Evolutionary conservation across 2,888 invertebrate species (phyloP).

Genomic region (Acrobasis repandana): DNA sequence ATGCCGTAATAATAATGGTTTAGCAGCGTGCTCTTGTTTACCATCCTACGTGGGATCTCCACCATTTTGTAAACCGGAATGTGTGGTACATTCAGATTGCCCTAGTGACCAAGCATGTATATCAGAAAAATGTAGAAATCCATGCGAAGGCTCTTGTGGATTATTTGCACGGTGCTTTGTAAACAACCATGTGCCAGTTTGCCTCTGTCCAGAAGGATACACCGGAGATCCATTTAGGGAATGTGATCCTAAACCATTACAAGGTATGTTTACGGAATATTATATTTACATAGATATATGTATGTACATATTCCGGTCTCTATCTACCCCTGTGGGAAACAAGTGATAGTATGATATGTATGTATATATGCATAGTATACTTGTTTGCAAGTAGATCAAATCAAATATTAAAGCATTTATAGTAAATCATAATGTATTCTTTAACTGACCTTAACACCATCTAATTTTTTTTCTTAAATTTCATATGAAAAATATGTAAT

Average conservation of each 20-base stretch:
- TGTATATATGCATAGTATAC: no score
- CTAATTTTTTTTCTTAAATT: no score
- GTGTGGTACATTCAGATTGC: constrained; percentile 86
- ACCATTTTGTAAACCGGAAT: constrained; percentile 85
- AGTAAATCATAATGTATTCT: no score
- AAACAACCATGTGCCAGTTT: constrained; percentile 88
- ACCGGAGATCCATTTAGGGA: constrained; percentile 88
- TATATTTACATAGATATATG: no score
- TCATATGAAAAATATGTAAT: no score
- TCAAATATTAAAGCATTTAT: no score
- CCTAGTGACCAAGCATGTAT: constrained; percentile 85
- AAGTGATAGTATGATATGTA: no score
- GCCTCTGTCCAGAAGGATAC: constrained; percentile 85
- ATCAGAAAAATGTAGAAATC: constrained; percentile 86
- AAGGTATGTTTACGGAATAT: constrained; percentile 48
- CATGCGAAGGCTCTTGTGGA: constrained; percentile 87
- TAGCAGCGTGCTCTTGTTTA: constrained; percentile 88
- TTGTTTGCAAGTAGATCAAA: no score
- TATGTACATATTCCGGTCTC: no score
- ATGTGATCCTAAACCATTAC: constrained; percentile 80
- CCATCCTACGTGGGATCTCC: constrained; percentile 85
- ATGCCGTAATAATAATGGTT: constrained; percentile 87
- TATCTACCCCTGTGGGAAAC: no score
- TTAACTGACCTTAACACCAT: no score
- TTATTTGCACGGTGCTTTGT: constrained; percentile 86